Evolutionary conservation across 2,888 invertebrate species (phyloP).

Genomic region (Calephelis perditalis): DNA sequence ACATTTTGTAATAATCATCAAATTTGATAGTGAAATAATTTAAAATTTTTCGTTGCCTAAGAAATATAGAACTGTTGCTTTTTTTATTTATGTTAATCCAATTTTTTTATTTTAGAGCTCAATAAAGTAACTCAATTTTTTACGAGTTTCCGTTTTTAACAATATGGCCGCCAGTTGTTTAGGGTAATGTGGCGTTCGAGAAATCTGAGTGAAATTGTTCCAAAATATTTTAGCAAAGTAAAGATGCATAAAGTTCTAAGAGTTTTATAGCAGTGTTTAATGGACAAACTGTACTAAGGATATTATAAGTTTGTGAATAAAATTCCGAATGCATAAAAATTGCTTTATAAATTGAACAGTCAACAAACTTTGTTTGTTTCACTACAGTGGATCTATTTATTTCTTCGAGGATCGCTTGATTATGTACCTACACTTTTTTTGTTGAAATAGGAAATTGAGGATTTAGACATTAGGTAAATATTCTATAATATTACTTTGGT

Average conservation of each 20-base stretch:
- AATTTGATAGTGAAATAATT: not conserved
- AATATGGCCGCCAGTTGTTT: constrained; percentile 78
- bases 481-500: constrained; percentile 40
- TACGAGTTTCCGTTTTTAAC: constrained; percentile 63
- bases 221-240: constrained; percentile 67
- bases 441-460: constrained; percentile 67
- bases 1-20: not conserved
- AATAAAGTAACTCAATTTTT: constrained; percentile 39
- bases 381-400: constrained; percentile 65
- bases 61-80: not conserved
- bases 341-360: constrained; percentile 73
- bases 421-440: constrained; percentile 67
- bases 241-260: constrained; percentile 71
- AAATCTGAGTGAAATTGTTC: constrained; percentile 73
- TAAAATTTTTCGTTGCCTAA: not conserved
- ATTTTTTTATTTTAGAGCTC: constrained; percentile 23
- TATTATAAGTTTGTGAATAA: constrained; percentile 62
- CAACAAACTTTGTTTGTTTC: constrained; percentile 79
- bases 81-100: not conserved
- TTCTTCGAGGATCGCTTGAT: constrained; percentile 59
- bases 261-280: constrained; percentile 73
- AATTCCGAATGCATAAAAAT: constrained; percentile 63
- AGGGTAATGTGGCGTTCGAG: constrained; percentile 78
- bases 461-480: constrained; percentile 71
- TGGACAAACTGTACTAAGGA: constrained; percentile 58